These are phyloP conservation scores for Myotis daubentonii DNA, from an alignment of 2,797 vertebrate species.

Conservation along the genomic window DNA sequence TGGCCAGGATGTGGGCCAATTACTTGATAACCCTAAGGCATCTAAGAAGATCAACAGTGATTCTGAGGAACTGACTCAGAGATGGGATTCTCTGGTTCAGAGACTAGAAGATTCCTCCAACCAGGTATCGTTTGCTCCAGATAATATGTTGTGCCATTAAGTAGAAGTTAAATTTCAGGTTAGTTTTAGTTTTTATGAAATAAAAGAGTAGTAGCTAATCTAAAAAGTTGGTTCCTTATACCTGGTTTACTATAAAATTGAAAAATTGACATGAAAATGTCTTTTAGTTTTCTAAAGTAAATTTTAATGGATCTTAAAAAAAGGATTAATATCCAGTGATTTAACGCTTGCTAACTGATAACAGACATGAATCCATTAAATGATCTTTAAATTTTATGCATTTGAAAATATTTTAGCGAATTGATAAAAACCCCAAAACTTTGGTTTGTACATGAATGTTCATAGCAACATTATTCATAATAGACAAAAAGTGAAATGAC, in stretches of 20 bases:
- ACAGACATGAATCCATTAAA: neutral
- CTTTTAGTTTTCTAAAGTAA: conserved; percentile 22
- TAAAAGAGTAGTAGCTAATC: neutral
- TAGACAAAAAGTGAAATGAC: neutral
- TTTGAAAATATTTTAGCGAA: neutral
- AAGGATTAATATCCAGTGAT: neutral
- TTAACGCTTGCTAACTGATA: neutral
- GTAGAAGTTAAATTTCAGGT: neutral
- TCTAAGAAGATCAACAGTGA: conserved; percentile 89
- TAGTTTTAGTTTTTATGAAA: conserved; percentile 6
- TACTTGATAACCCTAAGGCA: conserved; percentile 89
- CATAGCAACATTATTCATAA: neutral
- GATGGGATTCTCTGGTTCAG: conserved; percentile 97
- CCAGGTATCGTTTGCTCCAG: conserved; percentile 87
- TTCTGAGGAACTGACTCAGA: conserved; percentile 94
- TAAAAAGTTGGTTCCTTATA: neutral
- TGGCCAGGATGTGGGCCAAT: conserved; percentile 91
- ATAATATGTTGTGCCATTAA: neutral
- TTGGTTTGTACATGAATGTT: neutral
- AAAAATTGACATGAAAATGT: neutral
- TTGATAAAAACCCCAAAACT: neutral
- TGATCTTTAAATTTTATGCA: conserved; percentile 1
- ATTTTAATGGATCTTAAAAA: neutral
- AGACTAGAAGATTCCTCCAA: conserved; percentile 96
- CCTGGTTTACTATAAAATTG: neutral